Evolutionary conservation across 2,888 invertebrate species (phyloP).

Genomic region (Gnatocerus cornutus): DNA sequence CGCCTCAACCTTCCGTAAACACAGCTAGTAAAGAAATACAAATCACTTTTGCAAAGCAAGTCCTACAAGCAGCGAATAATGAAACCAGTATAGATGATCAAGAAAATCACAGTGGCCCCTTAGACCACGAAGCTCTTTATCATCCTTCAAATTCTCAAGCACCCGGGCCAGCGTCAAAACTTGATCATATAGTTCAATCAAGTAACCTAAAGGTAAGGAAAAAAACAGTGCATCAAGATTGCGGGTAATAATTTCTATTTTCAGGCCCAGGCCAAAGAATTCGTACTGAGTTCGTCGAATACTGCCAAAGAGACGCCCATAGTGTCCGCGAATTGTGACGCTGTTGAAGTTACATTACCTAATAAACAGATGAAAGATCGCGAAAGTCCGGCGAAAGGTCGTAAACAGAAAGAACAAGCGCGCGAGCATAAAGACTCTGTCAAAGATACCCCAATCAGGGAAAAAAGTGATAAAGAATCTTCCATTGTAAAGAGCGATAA

Average conservation of each 20-base stretch:
- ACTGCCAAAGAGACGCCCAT: conserved; percentile 73
- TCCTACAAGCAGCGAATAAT: conserved; percentile 61
- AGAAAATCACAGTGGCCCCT: conserved; percentile 35
- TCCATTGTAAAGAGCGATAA: conserved; percentile 55
- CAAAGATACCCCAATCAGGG: conserved; percentile 52
- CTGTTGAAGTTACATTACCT: conserved; percentile 77
- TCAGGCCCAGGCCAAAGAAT: conserved; percentile 69
- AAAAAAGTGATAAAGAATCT: conserved; percentile 56
- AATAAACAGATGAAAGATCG: conserved; percentile 68
- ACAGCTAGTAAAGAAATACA: conserved; percentile 64
- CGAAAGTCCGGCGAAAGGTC: conserved; percentile 69
- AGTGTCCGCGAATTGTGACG: conserved; percentile 82
- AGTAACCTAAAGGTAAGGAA: conserved; percentile 68
- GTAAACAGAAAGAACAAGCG: conserved; percentile 59
- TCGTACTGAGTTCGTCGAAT: conserved; percentile 62
- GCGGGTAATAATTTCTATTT: neutral
- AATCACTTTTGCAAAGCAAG: conserved; percentile 68
- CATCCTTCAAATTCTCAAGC: conserved; percentile 43
- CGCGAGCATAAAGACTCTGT: conserved; percentile 33
- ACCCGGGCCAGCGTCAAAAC: conserved; percentile 55
- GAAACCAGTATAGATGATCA: conserved; percentile 51
- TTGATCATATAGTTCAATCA: conserved; percentile 65
- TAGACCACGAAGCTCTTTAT: conserved; percentile 38
- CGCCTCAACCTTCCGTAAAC: conserved; percentile 68
- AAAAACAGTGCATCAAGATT: neutral